Evolutionary conservation across 2,113 vertebrate species (phyloP), one percentile per base, ranked within the genome.

Genomic region (Bujurquina vittata): DNA sequence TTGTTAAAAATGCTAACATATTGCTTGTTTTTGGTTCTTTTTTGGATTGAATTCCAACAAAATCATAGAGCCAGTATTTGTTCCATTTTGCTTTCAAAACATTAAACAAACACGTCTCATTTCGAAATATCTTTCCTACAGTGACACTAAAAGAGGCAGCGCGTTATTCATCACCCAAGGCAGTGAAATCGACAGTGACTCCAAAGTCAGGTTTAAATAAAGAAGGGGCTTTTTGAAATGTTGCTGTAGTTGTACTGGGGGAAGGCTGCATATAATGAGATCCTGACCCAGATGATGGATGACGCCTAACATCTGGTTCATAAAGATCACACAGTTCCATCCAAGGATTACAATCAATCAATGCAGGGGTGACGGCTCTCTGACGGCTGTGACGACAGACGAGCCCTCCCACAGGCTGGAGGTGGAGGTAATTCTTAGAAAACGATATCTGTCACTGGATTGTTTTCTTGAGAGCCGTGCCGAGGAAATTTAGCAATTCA

Each of bases 161-260:
- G 46, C 55, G 57, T 63, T 54, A 59, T 73, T 83, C 31, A 73
- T 91, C 84, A 57, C 46, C 37, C 23, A 63, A 74, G 87, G 83
- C 85, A 78, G 85, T 89, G 37, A 73, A 83, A 73, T 88, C 8
- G 79, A 88, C 90, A 88, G 88, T 84, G 83, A 81, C 84, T 80
- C 67, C 40, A 12, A 54, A 60, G 57, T 75, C 77, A 59, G 20
- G 18, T 67, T 83, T 83, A 67, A 22, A 62, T 60, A 55, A 79
- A 55, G 22, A 60, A 43, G 8, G 2, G 2, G 4, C 17, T 6
- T 63, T 63, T 75, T 79, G 31, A 84, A 85, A 84, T 76, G 82
- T 52, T 1, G 17, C 76, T 43, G 49, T 77, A 87, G 59, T 89
- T 33, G 60, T 3, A 59, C 22, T 5, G 18, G 15, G 65, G 65